A percentile compares a stretch with the other conserved stretches of the same genome.
Evolutionary conservation across 2,797 vertebrate genomes (phyloP).

Genomic region (Gila robusta): DNA sequence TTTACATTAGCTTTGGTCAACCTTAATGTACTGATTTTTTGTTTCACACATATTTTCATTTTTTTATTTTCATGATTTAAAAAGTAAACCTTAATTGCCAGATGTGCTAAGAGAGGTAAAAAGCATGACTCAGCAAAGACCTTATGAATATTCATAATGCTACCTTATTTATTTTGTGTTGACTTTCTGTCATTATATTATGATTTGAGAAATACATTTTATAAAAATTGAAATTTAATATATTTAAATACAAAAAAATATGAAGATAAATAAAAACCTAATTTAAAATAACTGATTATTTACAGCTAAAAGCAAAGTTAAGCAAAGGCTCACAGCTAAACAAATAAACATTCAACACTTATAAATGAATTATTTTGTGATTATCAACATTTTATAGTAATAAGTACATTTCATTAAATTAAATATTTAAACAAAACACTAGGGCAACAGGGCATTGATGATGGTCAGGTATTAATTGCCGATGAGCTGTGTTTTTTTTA

Average conservation of each 20-base stretch:
- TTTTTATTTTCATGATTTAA: background rate
- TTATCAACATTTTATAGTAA: background rate
- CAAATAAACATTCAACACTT: background rate
- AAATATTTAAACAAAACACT: background rate
- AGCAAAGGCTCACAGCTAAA: background rate
- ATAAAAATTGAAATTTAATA: background rate
- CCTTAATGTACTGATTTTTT: background rate
- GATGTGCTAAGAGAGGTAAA: background rate
- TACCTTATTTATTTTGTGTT: constrained; percentile 8
- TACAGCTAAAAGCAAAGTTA: background rate
- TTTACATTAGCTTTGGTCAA: background rate
- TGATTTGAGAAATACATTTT: background rate
- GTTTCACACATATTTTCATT: background rate
- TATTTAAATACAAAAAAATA: background rate
- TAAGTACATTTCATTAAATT: background rate
- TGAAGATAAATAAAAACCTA: background rate
- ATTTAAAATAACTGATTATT: too few relatives aligned
- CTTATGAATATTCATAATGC: constrained; percentile 32
- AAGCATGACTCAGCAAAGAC: constrained; percentile 8
- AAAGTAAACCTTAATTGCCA: background rate
- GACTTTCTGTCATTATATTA: background rate
- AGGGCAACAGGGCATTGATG: background rate
- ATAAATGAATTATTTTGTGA: background rate
- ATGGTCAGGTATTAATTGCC: constrained; percentile 5
- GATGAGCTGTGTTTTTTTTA: constrained; percentile 22